phyloP scores from a whole-genome alignment of 2,888 invertebrate genomes.

The Nymphalis urticae region DNA sequence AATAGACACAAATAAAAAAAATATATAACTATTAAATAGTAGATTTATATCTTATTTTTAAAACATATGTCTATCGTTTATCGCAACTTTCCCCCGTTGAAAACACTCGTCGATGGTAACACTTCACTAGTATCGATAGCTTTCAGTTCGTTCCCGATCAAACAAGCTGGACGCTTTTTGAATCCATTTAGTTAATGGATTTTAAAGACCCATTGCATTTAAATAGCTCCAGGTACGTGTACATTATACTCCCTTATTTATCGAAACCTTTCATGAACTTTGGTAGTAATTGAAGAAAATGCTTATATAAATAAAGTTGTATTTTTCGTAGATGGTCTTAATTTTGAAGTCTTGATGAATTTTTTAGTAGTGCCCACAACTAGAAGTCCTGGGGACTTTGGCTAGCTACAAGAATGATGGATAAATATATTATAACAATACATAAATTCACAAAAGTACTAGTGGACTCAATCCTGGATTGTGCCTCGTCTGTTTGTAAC shows the following conservation, averaged over 20 bases:
- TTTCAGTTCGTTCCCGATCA: conserved; percentile 19
- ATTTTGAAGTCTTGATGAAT: too few relatives aligned
- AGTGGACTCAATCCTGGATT: too few relatives aligned
- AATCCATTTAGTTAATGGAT: conserved; percentile 26
- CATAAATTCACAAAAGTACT: too few relatives aligned
- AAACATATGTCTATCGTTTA: not conserved
- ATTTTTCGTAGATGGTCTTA: not conserved
- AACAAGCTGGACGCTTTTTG: conserved; percentile 14
- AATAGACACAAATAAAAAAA: too few relatives aligned
- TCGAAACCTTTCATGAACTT: not conserved
- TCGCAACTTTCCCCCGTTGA: not conserved
- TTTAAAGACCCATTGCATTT: conserved; percentile 20
- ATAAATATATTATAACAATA: too few relatives aligned
- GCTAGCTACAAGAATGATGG: too few relatives aligned
- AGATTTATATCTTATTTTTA: too few relatives aligned
- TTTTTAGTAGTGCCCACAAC: too few relatives aligned
- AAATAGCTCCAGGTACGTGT: conserved; percentile 14
- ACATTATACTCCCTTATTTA: not conserved
- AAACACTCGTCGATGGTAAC: not conserved
- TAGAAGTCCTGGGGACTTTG: too few relatives aligned
- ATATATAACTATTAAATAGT: too few relatives aligned
- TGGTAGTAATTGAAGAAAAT: not conserved
- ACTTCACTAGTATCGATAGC: conserved; percentile 18
- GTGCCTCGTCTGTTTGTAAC: not conserved
- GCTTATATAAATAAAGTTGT: not conserved